phyloP scores from a whole-genome alignment of 1,140 invertebrate genomes.

The Sycophila sp. region DNA sequence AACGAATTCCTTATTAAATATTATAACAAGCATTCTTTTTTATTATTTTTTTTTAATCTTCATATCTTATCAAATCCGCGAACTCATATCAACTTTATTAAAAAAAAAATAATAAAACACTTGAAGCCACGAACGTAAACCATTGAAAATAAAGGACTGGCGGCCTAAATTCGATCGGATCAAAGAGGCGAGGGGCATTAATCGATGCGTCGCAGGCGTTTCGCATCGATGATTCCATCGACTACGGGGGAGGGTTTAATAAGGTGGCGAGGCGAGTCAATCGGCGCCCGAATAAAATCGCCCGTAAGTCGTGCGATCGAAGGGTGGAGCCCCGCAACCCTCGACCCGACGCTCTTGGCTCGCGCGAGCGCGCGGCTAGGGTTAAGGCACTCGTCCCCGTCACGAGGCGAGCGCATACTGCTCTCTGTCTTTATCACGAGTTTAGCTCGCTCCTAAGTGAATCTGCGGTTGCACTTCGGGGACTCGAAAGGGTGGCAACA shows the following conservation, averaged over 20 bases:
- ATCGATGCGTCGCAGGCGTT: not conserved
- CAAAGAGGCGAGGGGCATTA: too few relatives aligned
- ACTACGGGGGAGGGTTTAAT: conserved; percentile 1
- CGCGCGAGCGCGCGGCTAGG: not conserved
- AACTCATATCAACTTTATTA: too few relatives aligned
- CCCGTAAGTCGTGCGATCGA: conserved; percentile 17
- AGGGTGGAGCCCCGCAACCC: not conserved
- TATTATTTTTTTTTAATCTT: too few relatives aligned
- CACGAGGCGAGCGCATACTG: not conserved
- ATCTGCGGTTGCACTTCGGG: conserved; percentile 53
- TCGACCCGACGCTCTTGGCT: not conserved
- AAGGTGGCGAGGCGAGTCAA: conserved; percentile 20
- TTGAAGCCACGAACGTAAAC: too few relatives aligned
- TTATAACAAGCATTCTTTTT: too few relatives aligned
- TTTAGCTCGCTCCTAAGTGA: conserved; percentile 57
- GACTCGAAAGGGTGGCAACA: too few relatives aligned
- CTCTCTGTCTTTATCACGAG: too few relatives aligned
- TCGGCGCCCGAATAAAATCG: conserved; percentile 7
- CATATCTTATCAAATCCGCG: too few relatives aligned
- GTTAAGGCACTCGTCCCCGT: not conserved
- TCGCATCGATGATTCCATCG: conserved; percentile 34
- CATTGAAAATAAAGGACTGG: too few relatives aligned
- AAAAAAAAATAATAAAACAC: too few relatives aligned
- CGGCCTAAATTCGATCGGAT: too few relatives aligned
- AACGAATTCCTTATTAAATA: too few relatives aligned